These are phyloP conservation scores for Sesamia inferens DNA, from an alignment of 2,888 invertebrate genomes.

Conservation along the genomic window DNA sequence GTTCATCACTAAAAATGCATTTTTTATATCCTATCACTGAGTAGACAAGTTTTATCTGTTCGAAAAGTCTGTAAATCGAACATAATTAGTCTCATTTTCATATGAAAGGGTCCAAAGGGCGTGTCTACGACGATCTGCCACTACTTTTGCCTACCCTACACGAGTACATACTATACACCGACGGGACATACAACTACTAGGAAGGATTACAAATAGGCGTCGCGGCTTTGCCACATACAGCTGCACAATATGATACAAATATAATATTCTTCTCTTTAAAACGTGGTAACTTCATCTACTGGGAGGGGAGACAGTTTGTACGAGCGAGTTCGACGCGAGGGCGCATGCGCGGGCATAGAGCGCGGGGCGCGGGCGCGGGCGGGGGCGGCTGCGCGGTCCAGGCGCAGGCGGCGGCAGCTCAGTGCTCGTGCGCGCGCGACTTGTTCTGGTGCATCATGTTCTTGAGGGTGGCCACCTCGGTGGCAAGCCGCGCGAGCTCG, in stretches of 20 bases:
- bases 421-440: constrained; percentile 85
- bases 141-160: constrained; percentile 72
- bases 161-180: constrained; percentile 74
- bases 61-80: constrained; percentile 88
- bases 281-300: constrained; percentile 87
- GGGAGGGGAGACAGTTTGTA: constrained; percentile 85
- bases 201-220: constrained; percentile 86
- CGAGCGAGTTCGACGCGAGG: constrained; percentile 75
- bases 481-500: constrained; percentile 96
- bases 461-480: constrained; percentile 97
- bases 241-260: constrained; percentile 87
- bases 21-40: constrained; percentile 88
- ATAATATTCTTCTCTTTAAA: constrained; percentile 85
- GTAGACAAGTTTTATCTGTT: constrained; percentile 89
- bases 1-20: constrained; percentile 89
- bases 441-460: constrained; percentile 93
- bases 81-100: constrained; percentile 81
- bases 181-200: constrained; percentile 85
- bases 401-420: constrained; percentile 80
- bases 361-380: constrained; percentile 60
- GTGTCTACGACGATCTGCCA: constrained; percentile 63
- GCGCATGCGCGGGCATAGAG: constrained; percentile 57
- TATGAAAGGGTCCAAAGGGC: constrained; percentile 71
- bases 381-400: constrained; percentile 73
- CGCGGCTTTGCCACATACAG: constrained; percentile 86